Conservation (phyloP, 1,140 invertebrate genomes). For the Diorhabda sublineata region DNA sequence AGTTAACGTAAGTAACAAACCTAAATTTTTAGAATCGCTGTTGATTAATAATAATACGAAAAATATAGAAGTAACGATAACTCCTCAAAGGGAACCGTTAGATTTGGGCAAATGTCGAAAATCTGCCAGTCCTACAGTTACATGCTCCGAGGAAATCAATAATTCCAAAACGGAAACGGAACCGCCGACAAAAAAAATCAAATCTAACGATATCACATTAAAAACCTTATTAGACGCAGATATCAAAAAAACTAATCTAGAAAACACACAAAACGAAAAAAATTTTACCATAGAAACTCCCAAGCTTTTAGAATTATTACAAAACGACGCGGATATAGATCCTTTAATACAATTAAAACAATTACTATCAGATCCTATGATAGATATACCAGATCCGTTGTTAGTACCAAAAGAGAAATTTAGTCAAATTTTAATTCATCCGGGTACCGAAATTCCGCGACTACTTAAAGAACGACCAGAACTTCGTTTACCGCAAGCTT, state of each 20-base stretch:
- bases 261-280: slow-evolving; percentile 34
- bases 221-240: slow-evolving; percentile 46
- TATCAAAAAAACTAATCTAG: slow-evolving; percentile 42
- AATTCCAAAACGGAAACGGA: slow-evolving; percentile 44
- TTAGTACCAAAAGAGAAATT: slow-evolving; percentile 71
- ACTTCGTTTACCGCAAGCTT: slow-evolving; percentile 64
- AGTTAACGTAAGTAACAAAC: slow-evolving; percentile 47
- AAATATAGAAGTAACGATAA: slow-evolving; percentile 53
- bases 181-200: slow-evolving; percentile 55
- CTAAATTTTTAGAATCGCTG: slow-evolving; percentile 55
- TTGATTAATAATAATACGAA: slow-evolving; percentile 53
- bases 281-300: slow-evolving; percentile 37
- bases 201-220: slow-evolving; percentile 50
- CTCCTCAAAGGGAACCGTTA: slow-evolving; percentile 61
- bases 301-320: slow-evolving; percentile 46
- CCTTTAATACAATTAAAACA: slow-evolving; percentile 68
- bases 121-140: slow-evolving; percentile 58
- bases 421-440: slow-evolving; percentile 64
- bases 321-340: slow-evolving; percentile 54
- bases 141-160: slow-evolving; percentile 56
- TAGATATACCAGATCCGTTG: slow-evolving; percentile 74
- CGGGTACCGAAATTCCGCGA: slow-evolving; percentile 70
- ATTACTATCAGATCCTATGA: slow-evolving; percentile 62
- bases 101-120: slow-evolving; percentile 61
- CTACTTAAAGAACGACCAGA: slow-evolving; percentile 66